phyloP scores from a whole-genome alignment of 2,113 vertebrate species.

The Hipposideros armiger region DNA sequence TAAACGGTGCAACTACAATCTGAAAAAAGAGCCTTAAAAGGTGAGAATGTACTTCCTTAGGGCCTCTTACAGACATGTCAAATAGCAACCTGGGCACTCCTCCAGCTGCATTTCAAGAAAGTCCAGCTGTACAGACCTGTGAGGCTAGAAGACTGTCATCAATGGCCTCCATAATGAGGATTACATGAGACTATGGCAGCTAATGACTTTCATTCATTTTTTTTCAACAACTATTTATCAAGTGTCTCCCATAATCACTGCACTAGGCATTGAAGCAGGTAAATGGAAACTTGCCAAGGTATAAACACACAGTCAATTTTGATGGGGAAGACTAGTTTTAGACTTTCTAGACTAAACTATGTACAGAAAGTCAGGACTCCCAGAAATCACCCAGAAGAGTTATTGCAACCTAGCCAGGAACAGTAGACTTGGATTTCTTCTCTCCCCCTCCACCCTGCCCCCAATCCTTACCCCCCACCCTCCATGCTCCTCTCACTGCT shows the following conservation, averaged over 20 bases:
- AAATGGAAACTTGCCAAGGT: background rate
- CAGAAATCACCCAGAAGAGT: background rate
- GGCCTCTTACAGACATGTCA: background rate
- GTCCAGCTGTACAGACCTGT: background rate
- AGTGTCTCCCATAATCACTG: background rate
- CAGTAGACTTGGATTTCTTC: no score
- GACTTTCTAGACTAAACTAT: background rate
- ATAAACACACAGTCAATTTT: background rate
- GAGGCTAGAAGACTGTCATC: no score
- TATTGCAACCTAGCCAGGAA: background rate
- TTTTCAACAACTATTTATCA: background rate
- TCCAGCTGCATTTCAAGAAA: background rate
- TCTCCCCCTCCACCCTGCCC: background rate
- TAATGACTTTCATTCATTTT: background rate
- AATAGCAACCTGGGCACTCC: background rate
- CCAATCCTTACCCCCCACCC: background rate
- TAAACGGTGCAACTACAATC: background rate
- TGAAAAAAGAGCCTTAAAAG: background rate
- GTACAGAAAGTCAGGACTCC: background rate
- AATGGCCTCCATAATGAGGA: fast-evolving
- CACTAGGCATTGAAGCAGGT: background rate
- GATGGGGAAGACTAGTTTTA: background rate
- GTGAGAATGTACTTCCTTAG: background rate
- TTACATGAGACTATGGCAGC: background rate
- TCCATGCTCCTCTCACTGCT: background rate